Evolutionary conservation across 53 echinoderm and acorn worm genomes (phyloP), one percentile per base, ranked within the genome.

Genomic region (Apostichopus leukothele): DNA sequence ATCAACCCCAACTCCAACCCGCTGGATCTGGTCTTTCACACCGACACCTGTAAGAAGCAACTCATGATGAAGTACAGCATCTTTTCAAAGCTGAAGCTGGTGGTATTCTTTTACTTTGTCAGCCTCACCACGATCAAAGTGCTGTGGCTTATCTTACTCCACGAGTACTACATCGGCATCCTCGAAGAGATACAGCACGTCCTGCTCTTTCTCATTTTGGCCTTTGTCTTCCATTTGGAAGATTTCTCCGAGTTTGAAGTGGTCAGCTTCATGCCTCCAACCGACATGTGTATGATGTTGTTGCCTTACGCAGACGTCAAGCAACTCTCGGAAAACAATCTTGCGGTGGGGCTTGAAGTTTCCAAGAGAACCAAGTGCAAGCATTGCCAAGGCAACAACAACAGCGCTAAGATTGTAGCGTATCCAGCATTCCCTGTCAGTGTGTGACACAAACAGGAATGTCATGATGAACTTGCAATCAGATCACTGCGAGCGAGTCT

Each of bases 61-160:
- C 68, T 85, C 18, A 85, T 85, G 85, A 85, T 85, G 85, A 85
- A 85, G 50, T 85, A 39, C 85, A 85, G 51, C 85, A 50, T 85
- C 4, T 66, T 85, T 12, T 85, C 85, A 1, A 85, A 85, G 27
- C 8, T 85, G 85, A 85, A 68, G 63, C 50, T 85, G 8, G 85
- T 67, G 63, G 18, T 85, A 8, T 85, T 85, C 22, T 85, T 85
- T 60, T 66, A 63, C 52, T 85, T 27, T 50, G 67, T 63, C 50
- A 85, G 63, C 27, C 50, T 59, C 13, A 50, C 51, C 25, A 67
- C 85, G 6, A 63, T 60, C 39, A 63, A 67, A 67, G 85, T 85
- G 25, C 7, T 85, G 85, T 85, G 85, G 85, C 85, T 85, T 7
- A 23, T 85, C 14, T 14, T 85, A 13, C 67, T 85, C 18, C 85